Conservation (phyloP, 2,888 invertebrate genomes). For the Pharmacophagus antenor region DNA sequence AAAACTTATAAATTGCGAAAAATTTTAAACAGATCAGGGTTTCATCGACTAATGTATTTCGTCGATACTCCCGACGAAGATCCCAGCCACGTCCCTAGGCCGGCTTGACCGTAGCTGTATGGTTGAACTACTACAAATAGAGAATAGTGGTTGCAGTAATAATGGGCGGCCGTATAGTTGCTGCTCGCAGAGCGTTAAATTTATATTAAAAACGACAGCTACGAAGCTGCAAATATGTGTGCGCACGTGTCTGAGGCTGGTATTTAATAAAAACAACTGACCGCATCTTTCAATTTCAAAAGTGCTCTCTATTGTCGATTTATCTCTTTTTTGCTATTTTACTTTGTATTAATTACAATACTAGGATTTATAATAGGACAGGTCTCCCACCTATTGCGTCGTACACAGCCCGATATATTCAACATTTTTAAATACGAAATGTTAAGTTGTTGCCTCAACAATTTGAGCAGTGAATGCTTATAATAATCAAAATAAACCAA, state of each 20-base stretch:
- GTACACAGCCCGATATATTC: too few relatives aligned
- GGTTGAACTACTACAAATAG: slow-evolving; percentile 67
- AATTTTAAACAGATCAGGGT: too few relatives aligned
- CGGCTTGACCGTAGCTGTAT: slow-evolving; percentile 49
- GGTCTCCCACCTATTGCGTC: too few relatives aligned
- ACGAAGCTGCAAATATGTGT: slow-evolving; percentile 16
- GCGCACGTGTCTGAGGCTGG: slow-evolving; percentile 6
- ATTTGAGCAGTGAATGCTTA: too few relatives aligned
- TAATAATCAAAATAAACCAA: too few relatives aligned
- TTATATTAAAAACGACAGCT: slow-evolving; percentile 58
- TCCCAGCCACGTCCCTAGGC: slow-evolving; percentile 41
- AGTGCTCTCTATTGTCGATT: not conserved
- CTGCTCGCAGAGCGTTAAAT: slow-evolving; percentile 57
- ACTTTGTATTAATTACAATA: not conserved
- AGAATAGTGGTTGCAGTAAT: slow-evolving; percentile 65
- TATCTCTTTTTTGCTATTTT: not conserved
- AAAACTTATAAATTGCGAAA: not conserved
- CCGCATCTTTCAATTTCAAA: slow-evolving; percentile 32
- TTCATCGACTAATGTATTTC: slow-evolving; percentile 29
- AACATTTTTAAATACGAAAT: too few relatives aligned
- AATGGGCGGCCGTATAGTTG: slow-evolving; percentile 53
- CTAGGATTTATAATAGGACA: too few relatives aligned
- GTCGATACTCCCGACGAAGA: not conserved
- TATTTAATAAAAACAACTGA: slow-evolving; percentile 25
- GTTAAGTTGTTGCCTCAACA: too few relatives aligned